A percentile compares a stretch with the other conserved stretches of the same genome.
Evolutionary conservation across 2,888 invertebrate genomes (phyloP).

Genomic region (Amblyteles armatorius): DNA sequence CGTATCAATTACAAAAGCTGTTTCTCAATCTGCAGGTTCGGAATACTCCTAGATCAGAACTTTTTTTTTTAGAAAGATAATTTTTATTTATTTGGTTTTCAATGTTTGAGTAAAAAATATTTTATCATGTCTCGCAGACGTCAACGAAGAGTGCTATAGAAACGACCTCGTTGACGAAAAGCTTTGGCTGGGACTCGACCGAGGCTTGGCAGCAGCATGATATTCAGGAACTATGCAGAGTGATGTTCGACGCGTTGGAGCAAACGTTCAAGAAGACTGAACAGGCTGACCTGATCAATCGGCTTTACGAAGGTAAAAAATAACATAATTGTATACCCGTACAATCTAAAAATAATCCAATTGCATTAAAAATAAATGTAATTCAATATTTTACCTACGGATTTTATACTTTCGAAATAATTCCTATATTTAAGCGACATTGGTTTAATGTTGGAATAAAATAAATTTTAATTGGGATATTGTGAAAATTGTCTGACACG

Average conservation of each 20-base stretch:
- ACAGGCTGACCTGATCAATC: slow-evolving; percentile 92
- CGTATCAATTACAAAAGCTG: slow-evolving; percentile 93
- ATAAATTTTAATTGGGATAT: neutral
- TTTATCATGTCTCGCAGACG: slow-evolving; percentile 86
- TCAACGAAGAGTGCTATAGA: slow-evolving; percentile 92
- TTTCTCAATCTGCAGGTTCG: slow-evolving; percentile 92
- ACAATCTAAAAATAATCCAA: neutral
- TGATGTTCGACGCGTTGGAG: slow-evolving; percentile 96
- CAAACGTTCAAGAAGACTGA: slow-evolving; percentile 93
- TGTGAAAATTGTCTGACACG: neutral
- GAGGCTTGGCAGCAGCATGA: slow-evolving; percentile 97
- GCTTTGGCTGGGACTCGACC: slow-evolving; percentile 96
- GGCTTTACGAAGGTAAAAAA: slow-evolving; percentile 89
- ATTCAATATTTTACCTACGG: neutral
- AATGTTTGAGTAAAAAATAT: neutral
- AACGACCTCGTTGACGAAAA: slow-evolving; percentile 94
- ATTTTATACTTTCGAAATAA: neutral
- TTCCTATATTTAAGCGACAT: neutral
- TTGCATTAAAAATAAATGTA: neutral
- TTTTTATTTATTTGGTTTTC: slow-evolving; percentile 1
- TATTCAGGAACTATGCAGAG: slow-evolving; percentile 94
- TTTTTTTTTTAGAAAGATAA: neutral
- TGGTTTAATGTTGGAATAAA: neutral
- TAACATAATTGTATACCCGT: neutral
- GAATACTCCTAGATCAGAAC: neutral